phyloP scores from a whole-genome alignment of 1,140 invertebrate species.

The Cepaea nemoralis region DNA sequence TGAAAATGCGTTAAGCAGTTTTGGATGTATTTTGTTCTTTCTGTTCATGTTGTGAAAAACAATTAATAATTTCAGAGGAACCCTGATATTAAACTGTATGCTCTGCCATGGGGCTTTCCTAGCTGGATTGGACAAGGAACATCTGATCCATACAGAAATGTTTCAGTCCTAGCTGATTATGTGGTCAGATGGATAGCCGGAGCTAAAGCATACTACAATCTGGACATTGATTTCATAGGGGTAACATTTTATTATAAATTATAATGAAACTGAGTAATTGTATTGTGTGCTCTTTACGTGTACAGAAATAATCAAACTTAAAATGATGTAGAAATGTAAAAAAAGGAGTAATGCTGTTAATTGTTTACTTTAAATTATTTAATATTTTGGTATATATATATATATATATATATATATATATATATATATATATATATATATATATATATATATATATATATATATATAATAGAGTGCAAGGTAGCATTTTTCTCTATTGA shows the following conservation, averaged over 20 bases:
- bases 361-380: background rate
- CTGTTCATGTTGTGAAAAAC: no score
- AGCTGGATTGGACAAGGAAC: conserved; percentile 68
- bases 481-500: no score
- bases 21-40: no score
- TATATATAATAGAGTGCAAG: no score
- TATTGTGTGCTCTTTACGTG: background rate
- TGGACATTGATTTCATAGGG: conserved; percentile 70
- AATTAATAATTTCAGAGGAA: conserved; percentile 69
- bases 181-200: conserved; percentile 67
- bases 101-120: conserved; percentile 71
- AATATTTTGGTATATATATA: background rate
- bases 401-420: no score
- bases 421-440: no score
- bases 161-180: conserved; percentile 64
- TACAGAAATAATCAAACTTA: background rate
- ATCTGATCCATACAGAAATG: conserved; percentile 61
- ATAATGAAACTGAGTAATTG: no score
- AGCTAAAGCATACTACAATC: conserved; percentile 66
- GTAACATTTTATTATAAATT: conserved; percentile 42
- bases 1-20: no score
- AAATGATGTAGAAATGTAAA: background rate
- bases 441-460: no score
- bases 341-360: no score
- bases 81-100: conserved; percentile 69